Conservation (phyloP, 2,888 invertebrate species). For the Candidula unifasciata region DNA sequence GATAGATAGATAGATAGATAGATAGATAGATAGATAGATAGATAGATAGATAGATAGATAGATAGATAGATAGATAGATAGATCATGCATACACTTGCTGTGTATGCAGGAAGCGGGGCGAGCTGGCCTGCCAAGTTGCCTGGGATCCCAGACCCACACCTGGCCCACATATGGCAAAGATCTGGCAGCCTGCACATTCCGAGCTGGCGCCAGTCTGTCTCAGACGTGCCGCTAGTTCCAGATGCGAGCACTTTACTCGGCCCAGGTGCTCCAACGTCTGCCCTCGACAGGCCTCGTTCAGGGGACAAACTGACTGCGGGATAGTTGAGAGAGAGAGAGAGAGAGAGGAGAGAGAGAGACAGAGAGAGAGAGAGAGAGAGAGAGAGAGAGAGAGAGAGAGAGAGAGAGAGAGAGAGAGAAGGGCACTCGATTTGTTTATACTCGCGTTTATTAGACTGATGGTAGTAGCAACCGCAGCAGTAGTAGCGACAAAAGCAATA, state of each 20-base stretch:
- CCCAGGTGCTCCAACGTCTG: neutral
- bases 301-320: neutral
- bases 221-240: neutral
- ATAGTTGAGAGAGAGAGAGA: conserved; percentile 4
- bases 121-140: too few relatives aligned
- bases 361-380: conserved; percentile 27
- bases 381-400: conserved; percentile 40
- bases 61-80: too few relatives aligned
- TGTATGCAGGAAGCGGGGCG: too few relatives aligned
- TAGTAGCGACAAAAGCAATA: neutral
- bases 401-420: conserved; percentile 28
- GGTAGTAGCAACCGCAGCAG: neutral
- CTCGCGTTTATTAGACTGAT: neutral
- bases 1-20: conserved; percentile 17
- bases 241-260: neutral
- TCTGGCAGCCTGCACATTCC: neutral
- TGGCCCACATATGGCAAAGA: too few relatives aligned
- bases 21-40: neutral
- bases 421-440: neutral
- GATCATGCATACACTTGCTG: too few relatives aligned
- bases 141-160: too few relatives aligned
- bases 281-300: neutral
- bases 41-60: too few relatives aligned
- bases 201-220: neutral
- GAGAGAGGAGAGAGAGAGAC: conserved; percentile 12